Conservation (phyloP, 2,888 invertebrate species). For the Platycnemis pennipes region DNA sequence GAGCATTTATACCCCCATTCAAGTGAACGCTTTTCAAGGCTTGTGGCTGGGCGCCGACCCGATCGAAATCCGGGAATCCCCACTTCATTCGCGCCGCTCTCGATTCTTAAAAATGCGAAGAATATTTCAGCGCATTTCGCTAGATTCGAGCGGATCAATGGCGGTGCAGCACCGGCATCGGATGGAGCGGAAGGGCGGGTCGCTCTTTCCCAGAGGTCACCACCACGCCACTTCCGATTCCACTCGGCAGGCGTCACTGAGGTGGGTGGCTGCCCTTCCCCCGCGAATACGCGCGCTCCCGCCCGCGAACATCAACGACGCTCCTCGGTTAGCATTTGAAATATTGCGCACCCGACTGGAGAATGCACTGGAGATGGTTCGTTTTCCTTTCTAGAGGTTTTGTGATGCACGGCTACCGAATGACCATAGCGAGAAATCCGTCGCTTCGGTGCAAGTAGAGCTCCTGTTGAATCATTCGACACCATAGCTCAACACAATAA, state of each 20-base stretch:
- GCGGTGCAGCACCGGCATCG: conserved; percentile 49
- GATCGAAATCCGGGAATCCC: conserved; percentile 20
- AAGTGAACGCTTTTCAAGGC: no score
- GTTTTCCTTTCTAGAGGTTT: no score
- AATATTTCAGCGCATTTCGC: background rate
- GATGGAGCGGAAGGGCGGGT: background rate
- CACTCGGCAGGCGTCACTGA: background rate
- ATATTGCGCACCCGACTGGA: no score
- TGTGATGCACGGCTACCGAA: no score
- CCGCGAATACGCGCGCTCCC: background rate
- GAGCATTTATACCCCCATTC: no score
- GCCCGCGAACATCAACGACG: no score
- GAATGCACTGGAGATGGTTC: no score
- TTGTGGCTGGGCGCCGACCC: background rate
- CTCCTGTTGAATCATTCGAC: no score
- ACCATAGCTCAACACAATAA: no score
- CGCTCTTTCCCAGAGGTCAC: conserved; percentile 10
- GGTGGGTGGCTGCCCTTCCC: background rate
- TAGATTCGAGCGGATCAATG: conserved; percentile 58
- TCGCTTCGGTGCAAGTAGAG: no score
- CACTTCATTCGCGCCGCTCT: background rate
- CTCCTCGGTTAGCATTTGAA: no score
- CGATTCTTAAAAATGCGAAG: conserved; percentile 20
- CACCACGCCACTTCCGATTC: background rate
- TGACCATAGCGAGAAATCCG: no score